phyloP scores from a whole-genome alignment of 2,888 invertebrate genomes.

The Bembecia ichneumoniformis region DNA sequence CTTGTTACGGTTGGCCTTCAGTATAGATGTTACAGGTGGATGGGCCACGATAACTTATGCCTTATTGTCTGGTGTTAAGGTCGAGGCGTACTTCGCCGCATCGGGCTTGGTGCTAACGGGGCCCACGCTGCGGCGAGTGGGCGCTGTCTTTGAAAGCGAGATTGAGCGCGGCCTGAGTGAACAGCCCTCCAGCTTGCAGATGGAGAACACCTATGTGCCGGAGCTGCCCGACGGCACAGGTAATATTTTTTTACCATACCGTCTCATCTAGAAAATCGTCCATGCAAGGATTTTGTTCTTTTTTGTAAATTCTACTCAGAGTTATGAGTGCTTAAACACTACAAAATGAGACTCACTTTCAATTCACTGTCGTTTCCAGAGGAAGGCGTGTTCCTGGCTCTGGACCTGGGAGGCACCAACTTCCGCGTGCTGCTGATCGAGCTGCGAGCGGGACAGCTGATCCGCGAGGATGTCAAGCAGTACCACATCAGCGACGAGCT shows the following conservation, averaged over 20 bases:
- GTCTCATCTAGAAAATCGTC: too few species aligned
- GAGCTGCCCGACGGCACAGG: slow-evolving; percentile 80
- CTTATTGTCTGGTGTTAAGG: slow-evolving; percentile 19
- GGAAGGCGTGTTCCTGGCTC: slow-evolving; percentile 80
- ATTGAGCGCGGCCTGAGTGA: slow-evolving; percentile 75
- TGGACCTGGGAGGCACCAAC: slow-evolving; percentile 88
- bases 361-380: slow-evolving; percentile 58
- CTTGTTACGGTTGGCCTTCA: too few species aligned
- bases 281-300: too few species aligned
- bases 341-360: too few species aligned
- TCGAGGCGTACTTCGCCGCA: slow-evolving; percentile 25
- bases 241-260: slow-evolving; percentile 20
- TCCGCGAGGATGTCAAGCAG: slow-evolving; percentile 74
- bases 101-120: slow-evolving; percentile 39
- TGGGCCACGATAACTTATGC: too few species aligned
- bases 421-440: slow-evolving; percentile 80
- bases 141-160: slow-evolving; percentile 74
- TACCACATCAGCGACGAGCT: slow-evolving; percentile 75
- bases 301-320: too few species aligned
- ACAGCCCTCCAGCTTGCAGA: slow-evolving; percentile 77
- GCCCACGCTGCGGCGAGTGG: slow-evolving; percentile 57
- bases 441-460: slow-evolving; percentile 66
- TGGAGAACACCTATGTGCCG: slow-evolving; percentile 84
- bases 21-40: too few species aligned
- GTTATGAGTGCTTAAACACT: too few species aligned